Evolutionary conservation across 2,888 invertebrate genomes (phyloP), one percentile per base, ranked within the genome.

Genomic region (Drosophila longiperda): DNA sequence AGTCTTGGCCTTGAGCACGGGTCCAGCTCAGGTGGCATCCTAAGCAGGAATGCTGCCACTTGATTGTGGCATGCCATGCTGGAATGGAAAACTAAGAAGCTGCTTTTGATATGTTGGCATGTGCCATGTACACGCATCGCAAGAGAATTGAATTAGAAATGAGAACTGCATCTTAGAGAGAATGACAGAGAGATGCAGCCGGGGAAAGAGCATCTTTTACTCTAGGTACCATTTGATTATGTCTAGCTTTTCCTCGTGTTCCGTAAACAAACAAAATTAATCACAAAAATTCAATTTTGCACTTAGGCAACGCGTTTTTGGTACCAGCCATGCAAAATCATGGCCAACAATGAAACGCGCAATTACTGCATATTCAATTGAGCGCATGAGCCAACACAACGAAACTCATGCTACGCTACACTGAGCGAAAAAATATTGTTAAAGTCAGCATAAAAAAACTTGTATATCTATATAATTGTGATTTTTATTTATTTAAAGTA

Each of bases 281-380:
- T 79, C 80, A 72, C 69, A 76, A 81, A 80, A 83, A 85, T 85
- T 86, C 82, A 88, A 69, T 88, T 85, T 78, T 77, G 84, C 84
- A 88, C 85, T 85, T 85, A 88, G 55, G 57, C 58, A 61, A 73
- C 73, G 75, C 52, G 71, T 74, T 78, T 80, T 74, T 74, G 77
- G 48, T 72, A 69, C 59, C 70, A 64, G 76, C 60, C 65, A 69
- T 62, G 83, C 58, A 65, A 68, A 83, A 86, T 88, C 85, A 83
- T 87, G 87, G 67, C 76, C 78, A 83, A 85, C 87, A 87, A 89
- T 81, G 78, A 89, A 84, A 67, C 75, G 62, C 62, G 66, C 78
- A 85, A 87, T 85, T 89, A 88, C 78, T 80, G 88, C 80, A 88
- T 88, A 89, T 75, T 77, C 73, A 83, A 83, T 86, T 72, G 61